Evolutionary conservation across 2,888 invertebrate species (phyloP), one percentile per base, ranked within the genome.

Genomic region (Dasysyrphus albostriatus): DNA sequence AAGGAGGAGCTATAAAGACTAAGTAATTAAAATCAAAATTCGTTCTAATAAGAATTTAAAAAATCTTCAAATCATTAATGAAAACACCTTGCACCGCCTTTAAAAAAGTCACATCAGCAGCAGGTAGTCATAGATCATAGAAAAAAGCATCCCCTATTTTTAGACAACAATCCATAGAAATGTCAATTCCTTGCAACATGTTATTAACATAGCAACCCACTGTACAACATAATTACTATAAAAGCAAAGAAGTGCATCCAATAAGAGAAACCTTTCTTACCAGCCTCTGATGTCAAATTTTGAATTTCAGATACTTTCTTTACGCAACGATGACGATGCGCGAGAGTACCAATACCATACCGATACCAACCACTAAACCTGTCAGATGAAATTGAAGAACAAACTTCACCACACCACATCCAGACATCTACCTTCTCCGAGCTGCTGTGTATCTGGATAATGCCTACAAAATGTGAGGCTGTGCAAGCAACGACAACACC

Each of bases 381-480:
- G 29, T 12, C 32, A 65, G 24, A 6, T 19, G 24, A 44, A 65
- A 39, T 24, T 19, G 37, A 37, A 54, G 37, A 69, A 51, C 51
- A 12, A 54, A 54, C 54, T 47, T 65, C 49, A 84, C 75, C 51
- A 76, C 81, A 84, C 84, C 75, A 80, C 63, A 75, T 42, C 59
- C 59, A 32, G 10, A 24, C 51, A 47, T 49, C 54, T 34, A 70
- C 65, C 78, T 83, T 63, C 51, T 63, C 39, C 37, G 34, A 51
- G 19, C n/a, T 19, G 8, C 58, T 47, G 75, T 82, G 82, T 83
- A 78, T 78, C 83, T 83, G 83, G 73, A 56, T 54, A 79, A 44
- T 47, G 29, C 63, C 74, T 44, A 44, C 42, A 49, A 67, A 78
- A 80, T 63, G 79, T 84, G 88, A 78, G 85, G 83, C 76, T 87